Base-by-base conservation (phyloP, 2,797 vertebrate species). In the Schizopygopsis pylzovi region DNA sequence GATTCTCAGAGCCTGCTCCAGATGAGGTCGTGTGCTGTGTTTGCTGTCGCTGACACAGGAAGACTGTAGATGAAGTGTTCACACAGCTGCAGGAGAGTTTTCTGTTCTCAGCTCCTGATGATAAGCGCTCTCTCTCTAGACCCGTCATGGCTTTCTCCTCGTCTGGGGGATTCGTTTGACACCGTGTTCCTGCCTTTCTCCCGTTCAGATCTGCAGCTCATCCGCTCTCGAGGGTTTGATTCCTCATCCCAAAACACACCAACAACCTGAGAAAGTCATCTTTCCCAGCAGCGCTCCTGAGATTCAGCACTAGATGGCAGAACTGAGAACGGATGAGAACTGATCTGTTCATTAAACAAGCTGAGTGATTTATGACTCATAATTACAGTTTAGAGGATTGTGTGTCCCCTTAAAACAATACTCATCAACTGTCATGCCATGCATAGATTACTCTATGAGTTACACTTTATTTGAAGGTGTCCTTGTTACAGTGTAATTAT, bases 81-180 rank as follows among this genome's bases (percentile, higher is more conserved):
- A 91, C 70, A 45, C 79, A 85, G n/a, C 59, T 54, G 6, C 18
- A 67, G 7, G 28, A 37, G 63, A 37, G 39, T 6, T 71, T 79
- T n/a, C 49, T 63, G 45, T n/a, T 52, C 65, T 85, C 45, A 59
- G 37, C 75, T 82, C 47, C 56, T 47, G 79, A 85, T 28, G 82
- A 90, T 77, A 83, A 71, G 68, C 70, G 49, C 56, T 90, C 6
- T 78, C 6, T 78, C 13, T 82, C 79, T 90, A 89, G 89, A 89
- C 91, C 89, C 90, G 85, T 33, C 33, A 33, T 33, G 28, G 92
- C 63, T 52, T 54, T 56, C 41, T 84, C 16, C 37, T 72, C 89
- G 93, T 93, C 94, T 94, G 94, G 91, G 94, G 94, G 96, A 95
- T 96, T 96, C 94, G 94, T 94, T 94, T 96, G 95, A 96, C 95